A percentile compares a stretch with the other conserved stretches of the same genome.
These are phyloP conservation scores for Hippocampus mohnikei DNA, from an alignment of 2,113 vertebrate genomes.

Conservation along the genomic window DNA sequence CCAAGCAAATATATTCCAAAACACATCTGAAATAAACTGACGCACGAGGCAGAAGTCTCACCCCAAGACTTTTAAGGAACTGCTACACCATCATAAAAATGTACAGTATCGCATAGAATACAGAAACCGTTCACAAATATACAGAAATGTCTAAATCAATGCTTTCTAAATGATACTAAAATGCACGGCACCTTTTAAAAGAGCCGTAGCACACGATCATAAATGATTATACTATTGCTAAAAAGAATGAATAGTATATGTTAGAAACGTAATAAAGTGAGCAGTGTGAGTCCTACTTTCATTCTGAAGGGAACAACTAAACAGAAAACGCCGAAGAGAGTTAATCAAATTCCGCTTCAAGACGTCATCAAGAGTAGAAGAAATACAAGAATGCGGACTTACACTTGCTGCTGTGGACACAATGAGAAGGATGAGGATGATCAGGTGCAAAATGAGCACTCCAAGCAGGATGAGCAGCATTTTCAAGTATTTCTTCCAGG, in stretches of 20 bases:
- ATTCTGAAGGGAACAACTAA: background rate
- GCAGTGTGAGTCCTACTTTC: background rate
- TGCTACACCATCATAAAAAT: no score
- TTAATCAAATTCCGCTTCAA: background rate
- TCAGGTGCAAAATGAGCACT: slow-evolving; percentile 69
- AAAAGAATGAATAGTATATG: background rate
- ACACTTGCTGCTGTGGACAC: slow-evolving; percentile 72
- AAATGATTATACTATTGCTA: background rate
- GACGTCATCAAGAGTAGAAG: background rate
- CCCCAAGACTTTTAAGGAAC: no score
- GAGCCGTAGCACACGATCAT: background rate
- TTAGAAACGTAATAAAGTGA: background rate
- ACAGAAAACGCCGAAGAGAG: background rate
- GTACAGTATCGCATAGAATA: no score
- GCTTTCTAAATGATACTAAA: background rate
- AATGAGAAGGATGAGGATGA: slow-evolving; percentile 70
- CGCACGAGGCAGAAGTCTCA: no score
- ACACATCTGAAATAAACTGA: no score
- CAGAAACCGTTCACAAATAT: no score
- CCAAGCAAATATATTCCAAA: no score
- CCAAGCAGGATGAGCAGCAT: slow-evolving; percentile 73
- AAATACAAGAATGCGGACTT: slow-evolving; percentile 37
- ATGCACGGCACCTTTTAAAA: background rate
- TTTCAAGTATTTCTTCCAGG: slow-evolving; percentile 50
- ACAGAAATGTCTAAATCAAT: background rate